These are phyloP conservation scores for Sarcophaga bullata DNA, from an alignment of 1,140 invertebrate genomes.

Conservation along the genomic window DNA sequence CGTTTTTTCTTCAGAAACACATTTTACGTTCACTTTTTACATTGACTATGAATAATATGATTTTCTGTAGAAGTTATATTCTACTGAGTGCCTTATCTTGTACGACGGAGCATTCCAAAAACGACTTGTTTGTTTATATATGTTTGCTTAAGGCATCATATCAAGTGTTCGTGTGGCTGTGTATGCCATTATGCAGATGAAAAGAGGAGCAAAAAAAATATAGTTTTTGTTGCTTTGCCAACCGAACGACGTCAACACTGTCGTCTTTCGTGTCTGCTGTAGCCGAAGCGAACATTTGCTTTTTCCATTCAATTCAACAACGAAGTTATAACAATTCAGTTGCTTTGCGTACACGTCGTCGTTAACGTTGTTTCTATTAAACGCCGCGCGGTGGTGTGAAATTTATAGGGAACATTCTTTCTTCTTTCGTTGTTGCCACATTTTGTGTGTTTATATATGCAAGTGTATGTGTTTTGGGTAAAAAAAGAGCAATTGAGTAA, in stretches of 20 bases:
- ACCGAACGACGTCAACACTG: slow-evolving; percentile 41
- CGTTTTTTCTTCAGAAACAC: neutral
- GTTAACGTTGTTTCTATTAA: slow-evolving; percentile 21
- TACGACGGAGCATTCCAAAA: neutral
- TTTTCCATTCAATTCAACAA: neutral
- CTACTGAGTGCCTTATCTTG: neutral
- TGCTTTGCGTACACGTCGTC: slow-evolving; percentile 37
- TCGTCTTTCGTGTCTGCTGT: slow-evolving; percentile 33
- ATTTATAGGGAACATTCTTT: neutral
- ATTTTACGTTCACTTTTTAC: neutral
- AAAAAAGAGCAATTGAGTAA: neutral
- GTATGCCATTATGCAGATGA: neutral
- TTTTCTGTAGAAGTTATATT: no score
- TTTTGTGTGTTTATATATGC: neutral
- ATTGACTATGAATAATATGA: neutral
- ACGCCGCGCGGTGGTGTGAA: slow-evolving; percentile 25
- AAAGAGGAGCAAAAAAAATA: neutral
- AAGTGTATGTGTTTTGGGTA: neutral
- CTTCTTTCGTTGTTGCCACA: neutral
- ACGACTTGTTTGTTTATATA: no score
- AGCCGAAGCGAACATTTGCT: slow-evolving; percentile 28
- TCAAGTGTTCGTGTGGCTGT: neutral
- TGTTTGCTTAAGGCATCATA: no score
- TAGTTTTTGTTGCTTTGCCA: slow-evolving; percentile 21
- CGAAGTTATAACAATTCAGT: slow-evolving; percentile 22